Conservation (phyloP, 2,797 vertebrate genomes). For the Taenioides sp. region DNA sequence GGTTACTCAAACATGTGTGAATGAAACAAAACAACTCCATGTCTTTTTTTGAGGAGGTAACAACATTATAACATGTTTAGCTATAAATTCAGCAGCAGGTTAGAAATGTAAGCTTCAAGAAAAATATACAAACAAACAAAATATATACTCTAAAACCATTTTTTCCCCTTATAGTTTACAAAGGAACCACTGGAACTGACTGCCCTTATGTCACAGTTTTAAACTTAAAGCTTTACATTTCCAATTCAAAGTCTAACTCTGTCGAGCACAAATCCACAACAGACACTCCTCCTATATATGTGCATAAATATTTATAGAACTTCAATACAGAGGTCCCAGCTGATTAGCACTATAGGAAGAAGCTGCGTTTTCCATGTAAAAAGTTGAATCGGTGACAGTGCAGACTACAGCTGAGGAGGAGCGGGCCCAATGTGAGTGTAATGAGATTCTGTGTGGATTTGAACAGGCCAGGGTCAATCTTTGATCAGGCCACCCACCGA, state of each 20-base stretch:
- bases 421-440: slow-evolving; percentile 29
- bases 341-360: not conserved
- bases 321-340: not conserved
- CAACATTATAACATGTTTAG: not conserved
- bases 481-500: slow-evolving; percentile 45
- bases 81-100: not conserved
- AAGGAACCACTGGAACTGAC: not conserved
- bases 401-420: slow-evolving; percentile 20
- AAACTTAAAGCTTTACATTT: slow-evolving; percentile 4
- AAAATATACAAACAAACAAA: not conserved
- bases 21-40: too few species aligned
- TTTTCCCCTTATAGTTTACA: not conserved
- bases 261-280: not conserved
- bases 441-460: slow-evolving; percentile 51
- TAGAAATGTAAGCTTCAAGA: not conserved
- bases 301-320: slow-evolving; percentile 8
- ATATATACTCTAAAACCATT: not conserved
- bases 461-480: slow-evolving; percentile 37
- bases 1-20: too few species aligned
- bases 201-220: not conserved
- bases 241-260: not conserved
- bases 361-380: slow-evolving; percentile 11
- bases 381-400: slow-evolving; percentile 15
- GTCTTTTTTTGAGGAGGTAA: too few species aligned
- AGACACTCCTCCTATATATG: slow-evolving; percentile 1